Base-by-base conservation (phyloP, 1,140 invertebrate species). In the Sarcophaga peregrina region DNA sequence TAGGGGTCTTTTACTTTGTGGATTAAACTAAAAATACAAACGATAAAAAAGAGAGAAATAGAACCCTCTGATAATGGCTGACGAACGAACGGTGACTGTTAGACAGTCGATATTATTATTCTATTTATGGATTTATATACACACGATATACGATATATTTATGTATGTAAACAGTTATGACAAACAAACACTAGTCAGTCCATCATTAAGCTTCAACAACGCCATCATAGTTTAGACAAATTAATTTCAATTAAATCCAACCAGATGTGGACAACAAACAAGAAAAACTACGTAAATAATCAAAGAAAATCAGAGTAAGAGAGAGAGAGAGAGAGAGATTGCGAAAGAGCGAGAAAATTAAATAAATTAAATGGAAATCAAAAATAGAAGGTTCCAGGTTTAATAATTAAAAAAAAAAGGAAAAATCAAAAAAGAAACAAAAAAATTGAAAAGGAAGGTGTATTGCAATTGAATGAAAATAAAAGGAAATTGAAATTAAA, bases 201-300 rank as follows among this genome's bases (percentile, higher is more conserved):
- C 45, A 45, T 74, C n/a, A 47, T 20, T n/a, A 48, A 72, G 17
- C 20, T 72, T 10, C 75, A 78, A 11, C 75, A 78, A 7, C 45
- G 20, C 9, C n/a, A 68, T 68, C 62, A 25, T 68, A 68, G 62
- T 68, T 78, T 78, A 78, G 75, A 78, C 75, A 78, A 78, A 78
- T 78, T 78, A 78, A 78, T 78, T 78, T 78, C 75, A 78, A 78
- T 78, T 78, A 78, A 78, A 78, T 11, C 4, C 47, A 17, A 68
- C n/a, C 62, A 68, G 62, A 68, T 68, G 62, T 68, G 62, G 17
- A 68, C 17, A 37, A 37, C 5, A 68, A 68, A 68, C n/a, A 68
- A 68, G 62, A 68, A 68, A 25, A 68, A 68, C 62, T 20, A 68
- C 62, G 62, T 25, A 68, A 20, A 68, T 68, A 20, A 20, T 6